Conservation (phyloP, 2,888 invertebrate species). For the Sinodicranocentrus sp. region DNA sequence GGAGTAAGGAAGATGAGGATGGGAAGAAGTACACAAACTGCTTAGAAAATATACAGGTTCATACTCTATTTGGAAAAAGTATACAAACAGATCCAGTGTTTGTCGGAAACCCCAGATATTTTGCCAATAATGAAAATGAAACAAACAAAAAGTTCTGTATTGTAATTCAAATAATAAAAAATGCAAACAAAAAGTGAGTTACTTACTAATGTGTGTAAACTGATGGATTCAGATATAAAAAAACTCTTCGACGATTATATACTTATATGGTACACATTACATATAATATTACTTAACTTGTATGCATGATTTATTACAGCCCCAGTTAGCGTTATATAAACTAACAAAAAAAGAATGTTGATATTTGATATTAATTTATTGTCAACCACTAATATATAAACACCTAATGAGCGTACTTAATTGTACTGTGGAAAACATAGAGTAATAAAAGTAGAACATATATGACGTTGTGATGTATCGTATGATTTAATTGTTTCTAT, state of each 20-base stretch:
- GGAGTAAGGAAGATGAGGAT: not conserved
- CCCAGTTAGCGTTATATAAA: constrained; percentile 30
- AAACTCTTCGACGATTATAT: constrained; percentile 1
- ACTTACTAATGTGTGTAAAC: constrained; percentile 1
- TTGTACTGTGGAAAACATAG: constrained; percentile 60
- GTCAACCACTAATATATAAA: constrained; percentile 32
- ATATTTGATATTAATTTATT: constrained; percentile 65
- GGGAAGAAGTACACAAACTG: constrained; percentile 11
- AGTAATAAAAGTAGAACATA: constrained; percentile 58
- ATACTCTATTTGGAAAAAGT: constrained; percentile 37
- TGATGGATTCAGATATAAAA: constrained; percentile 1
- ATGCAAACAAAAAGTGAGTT: constrained; percentile 35
- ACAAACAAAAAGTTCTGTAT: constrained; percentile 53
- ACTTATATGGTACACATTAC: not conserved
- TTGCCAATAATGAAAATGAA: constrained; percentile 64
- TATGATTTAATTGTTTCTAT: too few relatives aligned
- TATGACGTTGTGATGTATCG: too few relatives aligned
- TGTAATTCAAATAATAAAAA: constrained; percentile 26
- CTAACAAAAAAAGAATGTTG: constrained; percentile 50
- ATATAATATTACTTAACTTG: not conserved
- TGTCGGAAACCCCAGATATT: constrained; percentile 57
- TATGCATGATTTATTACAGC: constrained; percentile 1
- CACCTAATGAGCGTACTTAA: constrained; percentile 45
- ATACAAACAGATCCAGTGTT: constrained; percentile 44
- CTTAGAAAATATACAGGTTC: constrained; percentile 36